Evolutionary conservation across 1,140 invertebrate species (phyloP).

Genomic region (Lanistes nyassanus): DNA sequence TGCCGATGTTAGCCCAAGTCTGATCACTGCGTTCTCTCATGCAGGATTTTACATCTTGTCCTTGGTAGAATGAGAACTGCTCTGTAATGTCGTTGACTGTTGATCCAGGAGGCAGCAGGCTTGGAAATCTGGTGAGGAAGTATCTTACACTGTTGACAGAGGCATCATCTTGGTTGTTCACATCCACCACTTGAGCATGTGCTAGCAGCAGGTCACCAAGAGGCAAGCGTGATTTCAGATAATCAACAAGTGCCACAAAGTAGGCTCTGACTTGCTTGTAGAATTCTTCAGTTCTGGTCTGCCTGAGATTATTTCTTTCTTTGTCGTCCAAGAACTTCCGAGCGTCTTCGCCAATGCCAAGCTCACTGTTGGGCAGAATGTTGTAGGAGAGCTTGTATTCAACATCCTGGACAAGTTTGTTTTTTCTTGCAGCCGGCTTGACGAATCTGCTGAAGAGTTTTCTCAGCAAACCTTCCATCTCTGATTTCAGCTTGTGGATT

Average conservation of each 20-base stretch:
- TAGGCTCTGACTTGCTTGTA: background rate
- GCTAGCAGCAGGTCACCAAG: conserved; percentile 12
- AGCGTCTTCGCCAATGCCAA: conserved; percentile 1
- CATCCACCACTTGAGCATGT: conserved; percentile 35
- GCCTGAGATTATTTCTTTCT: background rate
- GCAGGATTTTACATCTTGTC: background rate
- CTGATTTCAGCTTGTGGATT: conserved; percentile 30
- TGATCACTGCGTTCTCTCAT: background rate
- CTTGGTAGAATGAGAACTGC: conserved; percentile 22
- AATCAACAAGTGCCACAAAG: background rate
- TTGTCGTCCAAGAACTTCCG: background rate
- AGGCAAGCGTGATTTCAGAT: conserved; percentile 23
- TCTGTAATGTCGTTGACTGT: background rate
- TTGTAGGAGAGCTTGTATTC: background rate
- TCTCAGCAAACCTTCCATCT: conserved; percentile 22
- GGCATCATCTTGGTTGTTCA: background rate
- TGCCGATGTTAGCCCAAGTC: conserved; percentile 24
- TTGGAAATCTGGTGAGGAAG: conserved; percentile 30
- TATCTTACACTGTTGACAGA: background rate
- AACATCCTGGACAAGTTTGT: background rate
- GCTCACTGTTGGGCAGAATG: background rate
- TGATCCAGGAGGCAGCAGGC: conserved; percentile 12
- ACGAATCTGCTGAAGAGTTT: conserved; percentile 30
- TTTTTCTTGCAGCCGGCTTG: conserved; percentile 8
- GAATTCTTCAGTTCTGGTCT: background rate